A percentile compares a stretch with the other conserved stretches of the same genome.
Evolutionary conservation across 1,140 invertebrate species (phyloP).

Genomic region (Oryzaephilus surinamensis): DNA sequence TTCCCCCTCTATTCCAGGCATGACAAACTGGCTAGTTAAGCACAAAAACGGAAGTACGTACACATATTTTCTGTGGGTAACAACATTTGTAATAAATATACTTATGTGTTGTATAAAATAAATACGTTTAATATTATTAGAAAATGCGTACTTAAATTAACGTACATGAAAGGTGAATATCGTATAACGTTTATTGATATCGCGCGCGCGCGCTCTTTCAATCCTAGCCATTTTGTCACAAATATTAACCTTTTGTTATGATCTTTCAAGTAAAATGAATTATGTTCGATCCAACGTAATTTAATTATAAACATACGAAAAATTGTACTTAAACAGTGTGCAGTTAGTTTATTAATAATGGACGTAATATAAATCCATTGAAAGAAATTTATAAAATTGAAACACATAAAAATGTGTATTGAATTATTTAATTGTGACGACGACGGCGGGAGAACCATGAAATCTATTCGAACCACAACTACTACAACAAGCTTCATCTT

Average conservation of each 20-base stretch:
- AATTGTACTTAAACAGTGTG: background rate
- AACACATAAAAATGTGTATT: constrained; percentile 13
- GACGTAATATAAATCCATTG: background rate
- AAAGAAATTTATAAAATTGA: constrained; percentile 4
- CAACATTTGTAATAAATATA: no score
- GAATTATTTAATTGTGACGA: background rate
- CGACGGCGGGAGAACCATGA: background rate
- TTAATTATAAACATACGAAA: constrained; percentile 8
- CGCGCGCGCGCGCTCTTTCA: constrained; percentile 4
- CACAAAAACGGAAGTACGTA: no score
- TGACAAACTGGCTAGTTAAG: no score
- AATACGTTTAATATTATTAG: no score
- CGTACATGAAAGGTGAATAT: no score
- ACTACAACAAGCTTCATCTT: background rate
- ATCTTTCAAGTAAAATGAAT: constrained; percentile 31
- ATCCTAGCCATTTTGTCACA: constrained; percentile 34
- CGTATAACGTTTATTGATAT: no score
- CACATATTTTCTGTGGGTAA: no score
- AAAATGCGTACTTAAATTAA: no score
- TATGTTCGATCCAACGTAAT: constrained; percentile 23
- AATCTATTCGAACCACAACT: background rate
- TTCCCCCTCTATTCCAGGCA: no score
- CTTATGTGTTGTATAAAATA: no score
- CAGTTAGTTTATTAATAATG: constrained; percentile 5
- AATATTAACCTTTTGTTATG: constrained; percentile 36